Conservation (phyloP, 1,140 invertebrate species). For the Nasonia giraulti region DNA sequence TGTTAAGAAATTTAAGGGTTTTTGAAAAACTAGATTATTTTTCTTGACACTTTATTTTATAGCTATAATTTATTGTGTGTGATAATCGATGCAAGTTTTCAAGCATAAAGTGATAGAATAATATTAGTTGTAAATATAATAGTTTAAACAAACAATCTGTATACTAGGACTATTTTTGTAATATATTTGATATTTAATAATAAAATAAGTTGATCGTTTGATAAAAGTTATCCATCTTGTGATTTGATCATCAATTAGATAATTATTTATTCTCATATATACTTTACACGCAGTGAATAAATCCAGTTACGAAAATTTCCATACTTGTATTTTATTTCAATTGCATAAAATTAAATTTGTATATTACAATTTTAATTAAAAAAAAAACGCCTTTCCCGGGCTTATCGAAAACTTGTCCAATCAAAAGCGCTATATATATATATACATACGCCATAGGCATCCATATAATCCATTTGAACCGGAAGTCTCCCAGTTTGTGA, state of each 20-base stretch:
- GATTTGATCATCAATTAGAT: too few relatives aligned
- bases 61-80: neutral
- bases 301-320: too few relatives aligned
- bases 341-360: too few relatives aligned
- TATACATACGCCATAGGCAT: neutral
- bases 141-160: neutral
- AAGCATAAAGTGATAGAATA: neutral
- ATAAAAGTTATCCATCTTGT: neutral
- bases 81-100: neutral
- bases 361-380: neutral
- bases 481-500: neutral
- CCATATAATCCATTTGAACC: neutral
- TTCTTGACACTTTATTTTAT: neutral
- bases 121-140: neutral
- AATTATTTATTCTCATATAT: too few relatives aligned
- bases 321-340: too few relatives aligned
- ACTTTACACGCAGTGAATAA: too few relatives aligned
- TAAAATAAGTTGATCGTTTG: too few relatives aligned
- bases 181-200: neutral
- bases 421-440: neutral
- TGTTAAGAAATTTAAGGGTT: slow-evolving; percentile 44
- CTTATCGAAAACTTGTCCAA: neutral
- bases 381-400: neutral
- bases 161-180: neutral
- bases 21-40: neutral